These are phyloP conservation scores for Petroica traversi DNA, from an alignment of 2,113 vertebrate genomes.

Conservation along the genomic window DNA sequence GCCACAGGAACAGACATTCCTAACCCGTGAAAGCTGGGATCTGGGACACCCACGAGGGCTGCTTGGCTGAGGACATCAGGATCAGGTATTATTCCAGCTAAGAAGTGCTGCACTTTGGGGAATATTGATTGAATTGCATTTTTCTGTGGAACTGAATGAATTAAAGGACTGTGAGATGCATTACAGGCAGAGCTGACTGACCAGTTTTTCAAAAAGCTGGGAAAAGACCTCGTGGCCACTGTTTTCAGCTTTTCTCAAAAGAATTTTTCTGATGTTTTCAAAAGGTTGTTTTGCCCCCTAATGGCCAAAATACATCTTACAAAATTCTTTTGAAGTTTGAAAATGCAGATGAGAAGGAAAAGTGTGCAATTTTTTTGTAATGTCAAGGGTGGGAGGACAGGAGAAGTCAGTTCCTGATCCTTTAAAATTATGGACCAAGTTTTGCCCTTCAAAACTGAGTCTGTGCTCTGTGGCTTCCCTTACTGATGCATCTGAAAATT, in stretches of 20 bases:
- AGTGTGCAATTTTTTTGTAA: neutral
- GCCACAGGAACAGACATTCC: neutral
- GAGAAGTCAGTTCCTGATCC: neutral
- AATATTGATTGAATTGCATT: neutral
- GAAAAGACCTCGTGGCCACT: neutral
- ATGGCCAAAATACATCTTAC: neutral
- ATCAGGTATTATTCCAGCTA: neutral
- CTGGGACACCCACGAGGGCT: neutral
- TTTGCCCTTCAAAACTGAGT: neutral
- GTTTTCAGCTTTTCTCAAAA: neutral
- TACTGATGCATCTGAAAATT: neutral
- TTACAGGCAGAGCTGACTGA: neutral
- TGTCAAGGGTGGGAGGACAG: rapidly evolving
- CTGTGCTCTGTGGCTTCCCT: rapidly evolving
- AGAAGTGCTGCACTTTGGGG: neutral
- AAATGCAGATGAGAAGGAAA: neutral
- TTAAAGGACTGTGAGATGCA: neutral
- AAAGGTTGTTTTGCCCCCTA: neutral
- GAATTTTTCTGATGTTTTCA: neutral
- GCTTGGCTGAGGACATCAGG: neutral
- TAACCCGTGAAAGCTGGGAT: neutral
- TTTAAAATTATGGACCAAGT: neutral
- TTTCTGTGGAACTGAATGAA: neutral
- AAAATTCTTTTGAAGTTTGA: neutral
- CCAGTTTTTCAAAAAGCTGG: neutral